Percentiles rank a stretch among this genome's conserved stretches.
Evolutionary conservation across 2,888 invertebrate species (phyloP).

Genomic region (Elmis aenea): DNA sequence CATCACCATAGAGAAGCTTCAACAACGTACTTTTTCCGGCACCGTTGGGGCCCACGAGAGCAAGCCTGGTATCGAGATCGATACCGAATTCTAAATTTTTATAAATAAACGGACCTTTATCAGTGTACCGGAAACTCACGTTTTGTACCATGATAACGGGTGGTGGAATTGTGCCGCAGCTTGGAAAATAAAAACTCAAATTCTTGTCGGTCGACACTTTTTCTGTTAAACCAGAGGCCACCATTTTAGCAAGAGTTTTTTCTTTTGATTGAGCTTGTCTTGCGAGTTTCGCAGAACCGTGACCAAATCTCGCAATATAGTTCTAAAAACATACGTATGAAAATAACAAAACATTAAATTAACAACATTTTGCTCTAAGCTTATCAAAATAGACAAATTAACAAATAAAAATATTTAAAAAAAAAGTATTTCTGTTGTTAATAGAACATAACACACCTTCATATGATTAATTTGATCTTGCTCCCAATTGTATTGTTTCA

Average conservation of each 20-base stretch:
- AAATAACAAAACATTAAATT: conserved; percentile 14
- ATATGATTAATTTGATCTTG: conserved; percentile 98
- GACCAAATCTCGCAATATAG: conserved; percentile 98
- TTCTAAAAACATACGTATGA: conserved; percentile 68
- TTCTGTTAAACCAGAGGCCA: conserved; percentile 94
- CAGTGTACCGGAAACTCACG: conserved; percentile 91
- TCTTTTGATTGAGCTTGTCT: conserved; percentile 99
- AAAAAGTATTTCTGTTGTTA: too few species aligned
- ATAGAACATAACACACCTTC: too few species aligned
- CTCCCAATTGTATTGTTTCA: conserved; percentile 99
- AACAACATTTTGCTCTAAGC: too few species aligned
- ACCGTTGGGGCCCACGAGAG: conserved; percentile 96
- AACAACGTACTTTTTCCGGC: conserved; percentile 97
- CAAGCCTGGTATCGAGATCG: conserved; percentile 92
- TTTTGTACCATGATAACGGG: conserved; percentile 99
- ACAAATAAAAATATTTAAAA: conserved; percentile 1
- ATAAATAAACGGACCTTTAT: conserved; percentile 86
- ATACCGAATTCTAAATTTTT: conserved; percentile 98
- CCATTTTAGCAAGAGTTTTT: conserved; percentile 99
- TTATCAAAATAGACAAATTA: neutral
- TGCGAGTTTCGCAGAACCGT: conserved; percentile 97
- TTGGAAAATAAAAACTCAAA: conserved; percentile 92
- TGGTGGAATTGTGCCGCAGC: conserved; percentile 94
- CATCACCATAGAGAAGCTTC: conserved; percentile 92
- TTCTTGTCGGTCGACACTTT: conserved; percentile 88